A percentile compares a stretch with the other conserved stretches of the same genome.
phyloP scores from a whole-genome alignment of 1,140 invertebrate species.

The Branchinecta lindahli region DNA sequence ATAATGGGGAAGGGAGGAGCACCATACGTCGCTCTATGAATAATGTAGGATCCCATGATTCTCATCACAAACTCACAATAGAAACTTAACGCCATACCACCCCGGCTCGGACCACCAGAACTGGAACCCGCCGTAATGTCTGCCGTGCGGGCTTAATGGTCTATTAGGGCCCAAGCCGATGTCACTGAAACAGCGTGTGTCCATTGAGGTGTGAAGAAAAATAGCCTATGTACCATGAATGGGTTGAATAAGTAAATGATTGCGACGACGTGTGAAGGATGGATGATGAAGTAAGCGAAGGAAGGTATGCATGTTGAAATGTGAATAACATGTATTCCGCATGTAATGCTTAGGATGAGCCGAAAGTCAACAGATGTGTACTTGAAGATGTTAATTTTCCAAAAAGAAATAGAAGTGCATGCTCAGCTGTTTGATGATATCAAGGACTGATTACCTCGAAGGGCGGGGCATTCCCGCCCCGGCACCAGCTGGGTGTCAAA shows the following conservation, averaged over 20 bases:
- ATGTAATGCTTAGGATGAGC: no score
- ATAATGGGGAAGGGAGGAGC: not conserved
- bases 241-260: conserved; percentile 11
- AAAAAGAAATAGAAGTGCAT: no score
- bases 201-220: conserved; percentile 10
- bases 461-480: no score
- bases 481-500: no score
- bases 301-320: no score
- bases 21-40: not conserved
- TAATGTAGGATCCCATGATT: not conserved
- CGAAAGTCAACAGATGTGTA: no score
- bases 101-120: not conserved
- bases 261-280: conserved; percentile 7
- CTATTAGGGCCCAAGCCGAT: not conserved
- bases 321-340: no score
- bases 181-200: conserved; percentile 2
- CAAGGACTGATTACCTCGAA: no score
- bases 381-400: no score
- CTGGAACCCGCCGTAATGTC: not conserved
- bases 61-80: not conserved
- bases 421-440: no score
- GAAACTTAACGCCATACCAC: not conserved
- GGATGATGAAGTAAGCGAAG: not conserved
- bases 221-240: conserved; percentile 8
- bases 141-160: conserved; percentile 3